phyloP scores from a whole-genome alignment of 2,113 vertebrate species.

The Philantomba maxwellii region DNA sequence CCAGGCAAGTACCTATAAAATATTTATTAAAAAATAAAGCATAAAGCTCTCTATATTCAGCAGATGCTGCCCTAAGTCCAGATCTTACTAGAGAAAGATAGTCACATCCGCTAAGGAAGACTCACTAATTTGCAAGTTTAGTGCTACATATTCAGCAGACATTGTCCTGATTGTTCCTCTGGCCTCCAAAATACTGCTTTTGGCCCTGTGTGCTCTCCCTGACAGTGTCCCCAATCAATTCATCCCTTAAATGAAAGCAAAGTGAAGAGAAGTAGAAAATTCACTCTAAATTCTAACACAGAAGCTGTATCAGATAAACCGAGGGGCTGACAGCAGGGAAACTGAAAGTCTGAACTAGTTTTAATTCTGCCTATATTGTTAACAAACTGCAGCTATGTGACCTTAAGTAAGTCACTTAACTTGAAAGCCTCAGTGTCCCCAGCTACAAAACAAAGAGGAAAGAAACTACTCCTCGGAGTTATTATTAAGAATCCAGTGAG shows the following conservation, averaged over 20 bases:
- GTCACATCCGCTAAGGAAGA: not conserved
- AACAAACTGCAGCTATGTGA: not conserved
- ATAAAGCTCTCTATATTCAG: not conserved
- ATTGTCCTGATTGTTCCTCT: not conserved
- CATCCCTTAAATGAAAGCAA: not conserved
- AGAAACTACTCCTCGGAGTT: not conserved
- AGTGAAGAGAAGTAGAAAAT: not conserved
- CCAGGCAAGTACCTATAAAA: not conserved
- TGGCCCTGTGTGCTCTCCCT: not conserved
- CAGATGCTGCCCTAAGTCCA: not conserved
- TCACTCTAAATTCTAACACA: not conserved
- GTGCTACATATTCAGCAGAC: not conserved
- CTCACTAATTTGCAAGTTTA: not conserved
- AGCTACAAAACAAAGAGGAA: not conserved
- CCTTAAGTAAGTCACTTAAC: not conserved
- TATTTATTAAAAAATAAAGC: not conserved
- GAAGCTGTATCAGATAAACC: not conserved
- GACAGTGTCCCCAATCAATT: not conserved
- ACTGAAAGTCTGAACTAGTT: not conserved
- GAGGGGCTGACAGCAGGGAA: not conserved
- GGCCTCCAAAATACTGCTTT: not conserved
- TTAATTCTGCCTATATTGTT: not conserved
- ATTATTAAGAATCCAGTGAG: not conserved
- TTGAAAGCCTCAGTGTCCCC: not conserved
- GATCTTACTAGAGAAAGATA: not conserved